phyloP scores from a whole-genome alignment of 2,888 invertebrate genomes.

The Smittia sp. region DNA sequence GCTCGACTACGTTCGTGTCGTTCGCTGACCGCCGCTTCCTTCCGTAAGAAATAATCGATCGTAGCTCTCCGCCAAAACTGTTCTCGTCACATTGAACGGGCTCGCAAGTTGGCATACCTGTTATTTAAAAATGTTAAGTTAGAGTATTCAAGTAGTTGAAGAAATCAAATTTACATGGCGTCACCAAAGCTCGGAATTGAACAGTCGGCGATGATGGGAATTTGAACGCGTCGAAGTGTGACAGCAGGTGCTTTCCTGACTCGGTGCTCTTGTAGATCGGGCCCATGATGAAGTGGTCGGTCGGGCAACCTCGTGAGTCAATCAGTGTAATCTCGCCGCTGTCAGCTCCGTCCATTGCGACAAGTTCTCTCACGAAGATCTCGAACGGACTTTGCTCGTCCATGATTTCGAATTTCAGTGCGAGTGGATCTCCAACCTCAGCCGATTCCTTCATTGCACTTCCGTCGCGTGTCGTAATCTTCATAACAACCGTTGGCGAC shows the following conservation, averaged over 20 bases:
- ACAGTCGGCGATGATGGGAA: constrained; percentile 94
- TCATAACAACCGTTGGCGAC: constrained; percentile 93
- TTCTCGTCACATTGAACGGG: constrained; percentile 86
- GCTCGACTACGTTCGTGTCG: constrained; percentile 45
- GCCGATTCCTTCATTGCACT: constrained; percentile 82
- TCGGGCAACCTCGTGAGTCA: constrained; percentile 88
- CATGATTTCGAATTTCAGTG: constrained; percentile 86
- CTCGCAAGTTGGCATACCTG: constrained; percentile 84
- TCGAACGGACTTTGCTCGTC: constrained; percentile 92
- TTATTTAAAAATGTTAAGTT: too few species aligned
- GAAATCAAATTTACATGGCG: too few species aligned
- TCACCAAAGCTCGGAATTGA: constrained; percentile 92
- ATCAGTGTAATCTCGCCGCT: constrained; percentile 89
- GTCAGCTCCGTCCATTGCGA: constrained; percentile 92
- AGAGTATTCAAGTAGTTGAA: too few species aligned
- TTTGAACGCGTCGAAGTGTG: constrained; percentile 94
- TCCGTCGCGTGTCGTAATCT: constrained; percentile 80
- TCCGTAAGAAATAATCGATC: constrained; percentile 80
- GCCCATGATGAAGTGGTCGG: constrained; percentile 92
- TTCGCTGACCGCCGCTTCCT: constrained; percentile 68
- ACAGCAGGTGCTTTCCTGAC: constrained; percentile 78
- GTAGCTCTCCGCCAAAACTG: constrained; percentile 70
- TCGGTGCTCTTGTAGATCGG: constrained; percentile 79
- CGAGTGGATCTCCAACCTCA: constrained; percentile 89
- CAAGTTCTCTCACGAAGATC: constrained; percentile 90